Evolutionary conservation across 2,888 invertebrate genomes (phyloP).

Genomic region (Thyatira batis): DNA sequence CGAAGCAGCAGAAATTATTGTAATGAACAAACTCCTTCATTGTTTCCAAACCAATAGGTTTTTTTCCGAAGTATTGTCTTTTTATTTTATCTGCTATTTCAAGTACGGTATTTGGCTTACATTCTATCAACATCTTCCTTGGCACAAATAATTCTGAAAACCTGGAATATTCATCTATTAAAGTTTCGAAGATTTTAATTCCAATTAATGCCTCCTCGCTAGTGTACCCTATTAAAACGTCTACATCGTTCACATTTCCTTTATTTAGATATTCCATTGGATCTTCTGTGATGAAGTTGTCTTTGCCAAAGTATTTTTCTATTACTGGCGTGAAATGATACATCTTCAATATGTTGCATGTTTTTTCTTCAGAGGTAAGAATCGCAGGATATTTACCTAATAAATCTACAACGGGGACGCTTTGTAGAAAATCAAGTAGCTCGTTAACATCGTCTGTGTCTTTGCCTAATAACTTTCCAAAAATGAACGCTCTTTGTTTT

Average conservation of each 20-base stretch:
- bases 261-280: slow-evolving; percentile 42
- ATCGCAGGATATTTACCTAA: slow-evolving; percentile 34
- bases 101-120: slow-evolving; percentile 6
- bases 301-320: slow-evolving; percentile 53
- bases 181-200: neutral
- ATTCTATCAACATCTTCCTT: slow-evolving; percentile 8
- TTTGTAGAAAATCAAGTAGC: slow-evolving; percentile 50
- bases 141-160: slow-evolving; percentile 15
- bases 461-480: slow-evolving; percentile 48
- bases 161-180: slow-evolving; percentile 7
- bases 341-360: slow-evolving; percentile 35
- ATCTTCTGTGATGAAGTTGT: slow-evolving; percentile 44
- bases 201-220: slow-evolving; percentile 81
- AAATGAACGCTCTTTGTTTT: slow-evolving; percentile 40
- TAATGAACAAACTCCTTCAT: neutral
- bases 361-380: slow-evolving; percentile 37
- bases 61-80: neutral
- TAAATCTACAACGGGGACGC: slow-evolving; percentile 41
- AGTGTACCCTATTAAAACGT: slow-evolving; percentile 87
- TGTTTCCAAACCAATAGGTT: neutral
- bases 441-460: slow-evolving; percentile 43
- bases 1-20: neutral
- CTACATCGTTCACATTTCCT: slow-evolving; percentile 76
- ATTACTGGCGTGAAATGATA: slow-evolving; percentile 52
- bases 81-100: neutral